Evolutionary conservation across 2,113 vertebrate genomes (phyloP), one percentile per base, ranked within the genome.

Genomic region (Laticauda colubrina): DNA sequence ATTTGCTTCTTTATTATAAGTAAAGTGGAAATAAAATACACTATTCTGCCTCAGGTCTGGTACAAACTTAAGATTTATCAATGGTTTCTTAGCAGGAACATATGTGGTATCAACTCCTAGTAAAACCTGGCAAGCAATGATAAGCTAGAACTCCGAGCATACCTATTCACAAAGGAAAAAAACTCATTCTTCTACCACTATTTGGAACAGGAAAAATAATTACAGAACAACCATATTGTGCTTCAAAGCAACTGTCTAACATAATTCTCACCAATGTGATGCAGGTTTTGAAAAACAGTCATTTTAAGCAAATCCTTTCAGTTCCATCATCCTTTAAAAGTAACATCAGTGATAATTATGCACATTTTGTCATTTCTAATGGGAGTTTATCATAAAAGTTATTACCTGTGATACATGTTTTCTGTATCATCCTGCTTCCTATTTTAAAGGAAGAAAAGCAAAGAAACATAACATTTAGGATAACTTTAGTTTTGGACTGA

Each of bases 101-200:
- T 92, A 95, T 94, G 94, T 95, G 95, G 94, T 95, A 97, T 95
- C 95, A 96, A 95, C 93, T 93, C 92, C 94, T 90, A 94, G 93
- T 94, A 94, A 97, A 97, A 97, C 93, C 97, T 98, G 97, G 93
- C 95, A 97, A 98, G 97, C 96, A 96, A 97, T 97, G 97, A 98
- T 98, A 97, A 97, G 97, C 93, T 94, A 95, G 95, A 93, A 86
- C 93, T 95, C 93, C 91, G 96, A 94, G 93, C 92, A 91, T 91
- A 96, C 94, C 85, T 94, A 94, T 96, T 96, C 96, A 95, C 94
- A 95, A 94, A 97, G 96, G 97, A 97, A 94, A 93, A 93, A 95
- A 95, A 85, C 55, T 91, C 91, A 94, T 95, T 96, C 94, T 95
- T 95, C 92, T 85, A 94, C 90, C 87, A 92, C 94, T 95, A 94